Percentiles rank a stretch among this genome's conserved stretches.
phyloP scores from a whole-genome alignment of 37 sponge, comb jelly and placozoan species.

The Crambe crambe region DNA sequence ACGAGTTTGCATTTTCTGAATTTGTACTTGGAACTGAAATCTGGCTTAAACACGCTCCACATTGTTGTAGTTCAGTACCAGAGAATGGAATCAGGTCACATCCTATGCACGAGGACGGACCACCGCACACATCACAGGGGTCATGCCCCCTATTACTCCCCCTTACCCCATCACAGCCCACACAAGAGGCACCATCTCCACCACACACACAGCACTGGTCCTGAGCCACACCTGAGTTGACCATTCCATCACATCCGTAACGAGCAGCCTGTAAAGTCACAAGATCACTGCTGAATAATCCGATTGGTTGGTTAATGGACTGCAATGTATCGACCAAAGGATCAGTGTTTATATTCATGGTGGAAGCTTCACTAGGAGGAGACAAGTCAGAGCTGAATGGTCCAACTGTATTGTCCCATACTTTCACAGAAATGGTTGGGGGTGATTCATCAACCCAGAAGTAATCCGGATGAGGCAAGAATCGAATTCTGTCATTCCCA shows the following conservation, averaged over 20 bases:
- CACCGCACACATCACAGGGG: constrained; percentile 61
- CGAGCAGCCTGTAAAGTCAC: constrained; percentile 44
- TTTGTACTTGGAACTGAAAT: not conserved
- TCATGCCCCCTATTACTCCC: constrained; percentile 41
- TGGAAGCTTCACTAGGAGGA: constrained; percentile 16
- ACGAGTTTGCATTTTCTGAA: not conserved
- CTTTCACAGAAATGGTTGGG: constrained; percentile 70
- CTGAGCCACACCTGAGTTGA: constrained; percentile 53
- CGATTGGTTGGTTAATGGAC: constrained; percentile 48
- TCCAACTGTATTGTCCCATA: constrained; percentile 75
- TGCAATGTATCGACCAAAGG: constrained; percentile 53
- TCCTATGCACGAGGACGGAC: constrained; percentile 49
- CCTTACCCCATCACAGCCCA: constrained; percentile 58
- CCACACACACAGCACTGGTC: constrained; percentile 91
- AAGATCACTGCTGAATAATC: constrained; percentile 60
- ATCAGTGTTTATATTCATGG: constrained; percentile 67
- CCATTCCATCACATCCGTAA: constrained; percentile 71
- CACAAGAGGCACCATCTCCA: constrained; percentile 62
- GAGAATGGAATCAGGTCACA: constrained; percentile 89
- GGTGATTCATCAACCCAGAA: constrained; percentile 48
- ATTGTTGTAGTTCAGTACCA: constrained; percentile 11
- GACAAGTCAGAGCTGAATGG: not conserved
- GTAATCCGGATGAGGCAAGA: constrained; percentile 58
- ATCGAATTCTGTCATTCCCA: constrained; percentile 67
- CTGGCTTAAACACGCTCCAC: constrained; percentile 51